phyloP scores from a whole-genome alignment of 2,888 invertebrate species.

The Drosophila barbarae region DNA sequence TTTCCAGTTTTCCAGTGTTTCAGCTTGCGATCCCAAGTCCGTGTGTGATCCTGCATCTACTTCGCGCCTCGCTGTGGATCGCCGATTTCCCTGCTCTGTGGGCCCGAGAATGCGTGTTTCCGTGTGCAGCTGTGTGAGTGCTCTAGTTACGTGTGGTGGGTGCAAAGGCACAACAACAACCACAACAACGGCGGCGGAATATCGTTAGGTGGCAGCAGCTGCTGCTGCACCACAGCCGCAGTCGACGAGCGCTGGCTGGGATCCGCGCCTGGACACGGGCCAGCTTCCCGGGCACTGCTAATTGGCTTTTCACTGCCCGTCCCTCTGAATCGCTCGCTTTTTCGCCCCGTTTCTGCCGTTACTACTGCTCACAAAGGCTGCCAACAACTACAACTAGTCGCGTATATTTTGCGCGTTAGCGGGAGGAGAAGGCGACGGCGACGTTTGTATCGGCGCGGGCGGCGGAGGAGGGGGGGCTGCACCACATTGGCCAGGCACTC shows the following conservation, averaged over 20 bases:
- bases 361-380: slow-evolving; percentile 34
- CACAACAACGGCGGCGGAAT: slow-evolving; percentile 41
- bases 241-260: slow-evolving; percentile 17
- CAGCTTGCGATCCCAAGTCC: slow-evolving; percentile 41
- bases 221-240: slow-evolving; percentile 56
- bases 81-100: slow-evolving; percentile 3
- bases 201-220: slow-evolving; percentile 57
- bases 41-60: slow-evolving; percentile 21
- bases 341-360: slow-evolving; percentile 33
- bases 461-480: slow-evolving; percentile 42
- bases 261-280: slow-evolving; percentile 20
- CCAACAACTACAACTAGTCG: slow-evolving; percentile 62
- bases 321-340: slow-evolving; percentile 25
- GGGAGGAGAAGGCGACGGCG: slow-evolving; percentile 15
- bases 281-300: slow-evolving; percentile 40
- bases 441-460: slow-evolving; percentile 16
- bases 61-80: slow-evolving; percentile 19
- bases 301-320: slow-evolving; percentile 64
- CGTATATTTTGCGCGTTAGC: slow-evolving; percentile 60
- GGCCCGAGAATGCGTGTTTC: slow-evolving; percentile 10
- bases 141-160: slow-evolving; percentile 64
- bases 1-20: slow-evolving; percentile 87
- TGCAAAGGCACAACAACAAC: slow-evolving; percentile 65
- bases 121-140: slow-evolving; percentile 28
- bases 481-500: slow-evolving; percentile 47